phyloP scores from a whole-genome alignment of 2,113 vertebrate genomes.

The Solea solea region DNA sequence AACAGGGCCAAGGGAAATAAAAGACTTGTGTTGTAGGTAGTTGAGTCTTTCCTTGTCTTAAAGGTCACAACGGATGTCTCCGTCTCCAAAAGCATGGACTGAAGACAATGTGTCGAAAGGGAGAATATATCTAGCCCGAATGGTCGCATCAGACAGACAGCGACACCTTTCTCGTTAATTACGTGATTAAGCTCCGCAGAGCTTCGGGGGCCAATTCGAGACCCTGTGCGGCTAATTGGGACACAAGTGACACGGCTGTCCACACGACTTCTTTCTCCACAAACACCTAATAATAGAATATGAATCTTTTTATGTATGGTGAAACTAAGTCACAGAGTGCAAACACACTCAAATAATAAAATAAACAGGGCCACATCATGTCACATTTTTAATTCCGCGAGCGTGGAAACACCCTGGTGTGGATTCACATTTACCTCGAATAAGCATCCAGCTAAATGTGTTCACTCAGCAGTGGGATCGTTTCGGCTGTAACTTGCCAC shows the following conservation, averaged over 20 bases:
- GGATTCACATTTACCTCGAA: conserved; percentile 40
- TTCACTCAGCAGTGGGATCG: conserved; percentile 33
- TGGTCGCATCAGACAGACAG: conserved; percentile 26
- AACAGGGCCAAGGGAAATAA: conserved; percentile 44
- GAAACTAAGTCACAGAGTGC: too few species aligned
- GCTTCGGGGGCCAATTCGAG: conserved; percentile 69
- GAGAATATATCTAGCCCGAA: conserved; percentile 25
- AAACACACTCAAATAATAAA: too few species aligned
- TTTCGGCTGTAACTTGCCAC: neutral
- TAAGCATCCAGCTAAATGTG: conserved; percentile 52
- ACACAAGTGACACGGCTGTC: conserved; percentile 50
- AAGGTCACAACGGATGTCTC: conserved; percentile 68
- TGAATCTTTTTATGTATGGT: too few species aligned
- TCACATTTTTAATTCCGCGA: conserved; percentile 47
- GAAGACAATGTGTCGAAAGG: conserved; percentile 45
- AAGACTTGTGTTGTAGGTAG: conserved; percentile 45
- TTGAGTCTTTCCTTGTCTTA: conserved; percentile 53
- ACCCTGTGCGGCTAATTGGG: conserved; percentile 65
- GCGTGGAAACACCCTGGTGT: conserved; percentile 51
- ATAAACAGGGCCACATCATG: conserved; percentile 1
- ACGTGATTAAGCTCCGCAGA: conserved; percentile 67
- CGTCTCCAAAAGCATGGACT: conserved; percentile 48
- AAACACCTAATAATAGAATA: neutral
- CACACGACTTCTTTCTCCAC: conserved; percentile 19
- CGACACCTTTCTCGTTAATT: conserved; percentile 61